A percentile compares a stretch with the other conserved stretches of the same genome.
These are phyloP conservation scores for Forbesichthys papilliferus DNA, from an alignment of 2,113 vertebrate species.

Conservation along the genomic window DNA sequence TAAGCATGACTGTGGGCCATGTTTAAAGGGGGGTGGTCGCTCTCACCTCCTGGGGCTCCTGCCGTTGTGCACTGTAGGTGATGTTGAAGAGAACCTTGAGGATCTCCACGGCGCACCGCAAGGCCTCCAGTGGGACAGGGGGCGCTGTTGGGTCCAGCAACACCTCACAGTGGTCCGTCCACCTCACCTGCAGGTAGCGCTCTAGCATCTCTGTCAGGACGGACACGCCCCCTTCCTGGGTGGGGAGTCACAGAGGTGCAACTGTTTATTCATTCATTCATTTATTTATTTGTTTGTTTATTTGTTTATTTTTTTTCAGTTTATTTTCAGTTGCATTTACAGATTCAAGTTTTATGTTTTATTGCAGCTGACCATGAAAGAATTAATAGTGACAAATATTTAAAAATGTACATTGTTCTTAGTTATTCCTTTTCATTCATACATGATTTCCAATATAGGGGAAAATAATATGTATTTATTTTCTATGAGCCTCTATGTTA, in stretches of 20 bases:
- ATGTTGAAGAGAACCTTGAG: slow-evolving; percentile 80
- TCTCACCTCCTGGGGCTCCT: slow-evolving; percentile 72
- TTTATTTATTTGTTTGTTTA: too few species aligned
- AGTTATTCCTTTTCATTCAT: too few species aligned
- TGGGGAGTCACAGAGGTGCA: background rate
- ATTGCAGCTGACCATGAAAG: too few species aligned
- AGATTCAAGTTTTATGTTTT: too few species aligned
- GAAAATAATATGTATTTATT: too few species aligned
- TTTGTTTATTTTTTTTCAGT: too few species aligned
- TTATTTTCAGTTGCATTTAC: too few species aligned
- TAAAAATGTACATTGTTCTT: too few species aligned
- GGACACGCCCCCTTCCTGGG: slow-evolving; percentile 67
- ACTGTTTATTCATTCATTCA: too few species aligned
- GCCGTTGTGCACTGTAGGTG: slow-evolving; percentile 68
- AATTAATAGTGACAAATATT: too few species aligned
- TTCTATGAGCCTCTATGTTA: too few species aligned
- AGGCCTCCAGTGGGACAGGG: slow-evolving; percentile 67
- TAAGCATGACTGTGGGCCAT: background rate
- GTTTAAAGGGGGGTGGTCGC: background rate
- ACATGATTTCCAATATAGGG: too few species aligned
- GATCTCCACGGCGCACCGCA: slow-evolving; percentile 69
- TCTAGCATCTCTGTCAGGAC: slow-evolving; percentile 71
- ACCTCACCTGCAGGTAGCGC: slow-evolving; percentile 66
- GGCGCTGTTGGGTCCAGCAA: slow-evolving; percentile 33
- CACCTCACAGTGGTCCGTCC: slow-evolving; percentile 71